phyloP scores from a whole-genome alignment of 2,888 invertebrate genomes.

The Amblyjoppa fuscipennis region DNA sequence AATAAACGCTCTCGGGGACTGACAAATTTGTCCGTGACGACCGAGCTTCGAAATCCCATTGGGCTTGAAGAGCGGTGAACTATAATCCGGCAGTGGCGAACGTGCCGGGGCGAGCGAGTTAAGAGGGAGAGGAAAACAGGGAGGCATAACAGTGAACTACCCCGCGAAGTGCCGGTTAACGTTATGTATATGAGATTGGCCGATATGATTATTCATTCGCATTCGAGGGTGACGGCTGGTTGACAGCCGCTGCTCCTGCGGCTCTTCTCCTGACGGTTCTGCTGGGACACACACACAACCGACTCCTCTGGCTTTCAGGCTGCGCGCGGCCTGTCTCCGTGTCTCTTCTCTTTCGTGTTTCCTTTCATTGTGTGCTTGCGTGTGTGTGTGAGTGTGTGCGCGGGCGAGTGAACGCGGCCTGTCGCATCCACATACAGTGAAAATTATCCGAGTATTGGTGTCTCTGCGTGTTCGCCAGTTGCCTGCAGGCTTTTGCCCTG shows the following conservation, averaged over 20 bases:
- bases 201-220: slow-evolving; percentile 81
- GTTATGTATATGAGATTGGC: slow-evolving; percentile 79
- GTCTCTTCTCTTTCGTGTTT: slow-evolving; percentile 40
- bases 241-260: slow-evolving; percentile 79
- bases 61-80: slow-evolving; percentile 68
- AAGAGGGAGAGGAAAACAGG: slow-evolving; percentile 30
- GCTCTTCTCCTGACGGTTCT: slow-evolving; percentile 63
- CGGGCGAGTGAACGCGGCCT: neutral
- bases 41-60: slow-evolving; percentile 68
- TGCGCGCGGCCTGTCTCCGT: slow-evolving; percentile 28
- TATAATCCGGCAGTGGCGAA: neutral
- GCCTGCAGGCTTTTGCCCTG: slow-evolving; percentile 49
- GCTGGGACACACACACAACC: slow-evolving; percentile 43
- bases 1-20: slow-evolving; percentile 52
- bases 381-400: slow-evolving; percentile 3
- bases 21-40: slow-evolving; percentile 72
- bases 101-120: slow-evolving; percentile 15
- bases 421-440: slow-evolving; percentile 32
- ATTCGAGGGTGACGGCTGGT: slow-evolving; percentile 79
- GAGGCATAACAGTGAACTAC: slow-evolving; percentile 34
- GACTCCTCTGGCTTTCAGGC: slow-evolving; percentile 38
- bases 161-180: slow-evolving; percentile 53
- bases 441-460: slow-evolving; percentile 23
- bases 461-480: slow-evolving; percentile 57
- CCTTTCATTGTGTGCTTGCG: slow-evolving; percentile 27